phyloP scores from a whole-genome alignment of 2,888 invertebrate genomes.

The Lycaena phlaeas region DNA sequence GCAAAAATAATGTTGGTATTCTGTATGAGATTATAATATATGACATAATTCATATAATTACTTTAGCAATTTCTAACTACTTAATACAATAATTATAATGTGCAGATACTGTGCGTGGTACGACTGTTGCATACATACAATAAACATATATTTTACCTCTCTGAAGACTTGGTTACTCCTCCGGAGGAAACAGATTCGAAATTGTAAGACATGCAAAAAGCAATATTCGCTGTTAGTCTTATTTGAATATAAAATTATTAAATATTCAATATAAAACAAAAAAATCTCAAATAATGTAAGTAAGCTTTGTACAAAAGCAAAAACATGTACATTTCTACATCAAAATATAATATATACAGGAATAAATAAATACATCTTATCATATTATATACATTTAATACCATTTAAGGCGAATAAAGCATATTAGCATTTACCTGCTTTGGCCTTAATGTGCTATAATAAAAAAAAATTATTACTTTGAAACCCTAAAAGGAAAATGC shows the following conservation, averaged over 20 bases:
- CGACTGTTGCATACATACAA: constrained; percentile 18
- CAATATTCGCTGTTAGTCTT: constrained; percentile 66
- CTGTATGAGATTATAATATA: constrained; percentile 1
- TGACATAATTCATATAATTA: too few species aligned
- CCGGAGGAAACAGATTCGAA: constrained; percentile 77
- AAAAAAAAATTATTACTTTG: too few species aligned
- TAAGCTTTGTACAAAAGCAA: constrained; percentile 1
- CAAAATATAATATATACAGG: background rate
- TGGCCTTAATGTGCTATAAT: too few species aligned
- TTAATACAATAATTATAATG: constrained; percentile 18
- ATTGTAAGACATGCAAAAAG: constrained; percentile 82
- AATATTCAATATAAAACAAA: background rate
- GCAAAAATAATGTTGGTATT: background rate
- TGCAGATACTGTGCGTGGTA: constrained; percentile 13
- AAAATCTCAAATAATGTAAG: background rate
- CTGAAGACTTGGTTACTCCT: constrained; percentile 76
- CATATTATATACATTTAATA: background rate
- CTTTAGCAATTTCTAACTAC: background rate
- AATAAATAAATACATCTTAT: background rate
- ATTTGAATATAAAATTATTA: constrained; percentile 12
- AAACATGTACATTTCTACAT: background rate
- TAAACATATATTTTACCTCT: constrained; percentile 53
- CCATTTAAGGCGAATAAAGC: background rate
- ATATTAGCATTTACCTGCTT: background rate
- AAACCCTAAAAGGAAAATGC: background rate